Evolutionary conservation across 2,797 vertebrate species (phyloP).

Genomic region (Phalanger gymnotis): DNA sequence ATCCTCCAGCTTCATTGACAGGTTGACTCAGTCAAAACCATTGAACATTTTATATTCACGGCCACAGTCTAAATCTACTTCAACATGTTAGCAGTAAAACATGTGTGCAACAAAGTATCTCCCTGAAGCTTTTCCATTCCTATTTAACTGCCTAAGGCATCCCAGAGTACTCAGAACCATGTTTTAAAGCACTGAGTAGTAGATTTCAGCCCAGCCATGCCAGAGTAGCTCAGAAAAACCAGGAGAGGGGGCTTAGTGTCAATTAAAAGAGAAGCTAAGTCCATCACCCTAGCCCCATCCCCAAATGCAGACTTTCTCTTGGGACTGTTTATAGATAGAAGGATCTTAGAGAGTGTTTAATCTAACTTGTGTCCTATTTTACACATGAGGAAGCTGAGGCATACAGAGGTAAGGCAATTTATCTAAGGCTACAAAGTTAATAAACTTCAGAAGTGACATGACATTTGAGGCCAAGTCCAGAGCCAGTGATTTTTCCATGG

Average conservation of each 20-base stretch:
- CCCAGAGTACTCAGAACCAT: neutral
- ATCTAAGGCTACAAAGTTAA: neutral
- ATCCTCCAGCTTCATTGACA: neutral
- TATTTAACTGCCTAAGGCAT: neutral
- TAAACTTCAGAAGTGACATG: neutral
- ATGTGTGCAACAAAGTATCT: neutral
- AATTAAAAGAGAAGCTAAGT: neutral
- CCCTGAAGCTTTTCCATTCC: neutral
- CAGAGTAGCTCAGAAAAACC: neutral
- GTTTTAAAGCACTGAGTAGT: neutral
- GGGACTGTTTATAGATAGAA: neutral
- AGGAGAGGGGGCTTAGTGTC: neutral
- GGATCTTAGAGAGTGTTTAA: neutral
- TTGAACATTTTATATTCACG: neutral
- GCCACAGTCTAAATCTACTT: neutral
- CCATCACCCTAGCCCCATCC: fast-evolving
- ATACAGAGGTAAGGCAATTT: neutral
- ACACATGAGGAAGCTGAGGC: neutral
- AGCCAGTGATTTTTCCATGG: neutral
- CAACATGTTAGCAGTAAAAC: neutral
- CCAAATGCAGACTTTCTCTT: neutral
- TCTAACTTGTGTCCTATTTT: neutral
- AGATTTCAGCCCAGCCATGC: neutral
- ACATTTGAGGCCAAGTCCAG: neutral
- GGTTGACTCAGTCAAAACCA: neutral